Base-by-base conservation (phyloP, 2,888 invertebrate species). In the Nebria brevicollis region DNA sequence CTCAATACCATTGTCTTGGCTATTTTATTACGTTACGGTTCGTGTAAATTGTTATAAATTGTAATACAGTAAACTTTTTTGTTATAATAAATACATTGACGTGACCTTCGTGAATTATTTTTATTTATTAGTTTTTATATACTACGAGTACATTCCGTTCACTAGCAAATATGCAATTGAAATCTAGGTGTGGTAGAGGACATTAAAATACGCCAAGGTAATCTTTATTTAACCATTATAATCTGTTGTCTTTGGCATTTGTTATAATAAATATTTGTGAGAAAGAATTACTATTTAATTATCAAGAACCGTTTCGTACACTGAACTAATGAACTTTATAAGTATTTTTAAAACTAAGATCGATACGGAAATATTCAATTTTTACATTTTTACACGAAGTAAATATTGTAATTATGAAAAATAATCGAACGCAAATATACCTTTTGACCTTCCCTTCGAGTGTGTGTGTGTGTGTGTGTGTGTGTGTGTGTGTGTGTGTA, bases 121-220 rank as follows among this genome's bases (percentile, higher is more conserved):
- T 54, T 54, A 54, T 54, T 54, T 54, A 54, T 54, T 54, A 54
- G 54, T 54, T 54, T 54, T 54, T 54, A 54, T 54, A 54, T 54
- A 54, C 54, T 54, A 8, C 13, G 4, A 54, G 54, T 13, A 54
- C 54, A 54, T 54, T 54, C 54, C 54, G 54, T 54, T 54, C 54
- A 54, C 54, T 54, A 54, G 54, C 8, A 54, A 43, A 54, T 54
- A 13, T 54, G 54, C 54, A 54, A 54, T 54, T 54, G 54, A 54
- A 54, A 54, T 54, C 13, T 8, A 54, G 54, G 54, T 54, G 54
- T 54, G 54, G 54, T 54, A 11, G 54, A 54, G 54, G 8, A 54
- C 54, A 54, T 54, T 54, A 54, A 54, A 54, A 54, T 54, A 54
- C 54, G 54, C 54, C 54, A 54, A 54, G 54, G 54, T 8, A 54